Evolutionary conservation across 2,113 vertebrate species (phyloP), one percentile per base, ranked within the genome.

Genomic region (Montifringilla adamsi): DNA sequence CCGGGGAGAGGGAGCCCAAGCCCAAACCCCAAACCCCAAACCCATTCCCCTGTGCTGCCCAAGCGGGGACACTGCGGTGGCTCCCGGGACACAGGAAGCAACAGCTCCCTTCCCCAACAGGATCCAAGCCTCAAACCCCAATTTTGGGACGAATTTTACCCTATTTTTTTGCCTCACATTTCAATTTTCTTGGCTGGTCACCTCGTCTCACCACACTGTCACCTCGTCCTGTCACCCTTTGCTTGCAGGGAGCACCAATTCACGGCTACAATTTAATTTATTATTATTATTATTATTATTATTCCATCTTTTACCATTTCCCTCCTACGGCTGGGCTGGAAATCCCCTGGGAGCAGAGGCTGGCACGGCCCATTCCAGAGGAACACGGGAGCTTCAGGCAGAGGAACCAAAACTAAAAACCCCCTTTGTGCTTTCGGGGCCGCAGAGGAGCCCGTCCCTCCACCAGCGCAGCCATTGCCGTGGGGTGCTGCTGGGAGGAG

Each of bases 271-370:
- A 31, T 30, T 27, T 6, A 5, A 24, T 66, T 52, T 19, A 22
- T 58, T 30, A 21, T 31, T 41, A 37, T 37, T 37, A 37, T 52
- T 19, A 22, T 58, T 30, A 21, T 31, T 41, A 26, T n/a, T 41
- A 28, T 50, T 72, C 15, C 3, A 4, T 10, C n/a, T 49, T 24
- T 27, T 5, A 6, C 18, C 3, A 11, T 49, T 56, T 75, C 8
- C n/a, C 10, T 20, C 3, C 12, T 5, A 0, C 0, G 1, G 8
- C 21, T 5, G 23, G 22, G 18, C 78, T 44, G 80, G 62, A 24
- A 75, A 69, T n/a, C 43, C 81, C 68, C 56, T 0, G 30, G 23
- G 30, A 69, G 43, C 24, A 28, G 86, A 17, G 8, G 62, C 41
- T 9, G 35, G 15, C 4, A 10, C 20, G 7, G 41, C 53, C 20